Conservation (phyloP, 2,797 vertebrate genomes). For the Eulemur rubriventer region DNA sequence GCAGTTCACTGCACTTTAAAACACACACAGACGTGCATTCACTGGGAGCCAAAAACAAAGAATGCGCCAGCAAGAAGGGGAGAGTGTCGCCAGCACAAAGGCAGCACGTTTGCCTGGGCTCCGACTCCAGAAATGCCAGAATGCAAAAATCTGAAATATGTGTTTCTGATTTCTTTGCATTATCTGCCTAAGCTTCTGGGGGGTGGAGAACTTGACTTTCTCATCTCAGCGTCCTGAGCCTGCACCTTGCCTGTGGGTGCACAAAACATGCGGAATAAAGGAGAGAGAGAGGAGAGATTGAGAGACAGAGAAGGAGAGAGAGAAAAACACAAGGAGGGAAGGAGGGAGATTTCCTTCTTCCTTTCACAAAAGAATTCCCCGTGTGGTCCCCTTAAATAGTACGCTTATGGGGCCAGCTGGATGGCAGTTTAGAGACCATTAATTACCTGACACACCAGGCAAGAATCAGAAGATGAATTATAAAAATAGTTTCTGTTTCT, state of each 20-base stretch:
- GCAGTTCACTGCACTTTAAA: constrained; percentile 2
- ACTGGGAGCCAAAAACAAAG: constrained; percentile 44
- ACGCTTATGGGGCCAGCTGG: neutral
- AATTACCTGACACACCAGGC: neutral
- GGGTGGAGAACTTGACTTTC: neutral
- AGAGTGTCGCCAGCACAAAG: neutral
- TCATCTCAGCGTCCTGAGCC: neutral
- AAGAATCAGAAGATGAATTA: neutral
- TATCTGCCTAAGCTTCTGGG: neutral
- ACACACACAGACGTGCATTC: neutral
- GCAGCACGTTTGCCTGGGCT: neutral
- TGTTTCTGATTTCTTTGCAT: neutral
- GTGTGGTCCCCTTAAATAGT: neutral
- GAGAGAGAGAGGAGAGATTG: neutral
- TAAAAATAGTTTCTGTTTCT: neutral
- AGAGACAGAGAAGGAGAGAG: neutral
- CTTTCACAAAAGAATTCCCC: neutral
- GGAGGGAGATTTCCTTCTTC: neutral
- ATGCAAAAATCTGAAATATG: neutral
- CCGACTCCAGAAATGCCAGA: neutral
- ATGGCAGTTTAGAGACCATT: neutral
- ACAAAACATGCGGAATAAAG: neutral
- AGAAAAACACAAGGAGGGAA: neutral
- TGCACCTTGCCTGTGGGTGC: neutral
- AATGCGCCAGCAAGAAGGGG: neutral